phyloP scores from a whole-genome alignment of 1,140 invertebrate genomes.

The Dendrolimus punctatus region DNA sequence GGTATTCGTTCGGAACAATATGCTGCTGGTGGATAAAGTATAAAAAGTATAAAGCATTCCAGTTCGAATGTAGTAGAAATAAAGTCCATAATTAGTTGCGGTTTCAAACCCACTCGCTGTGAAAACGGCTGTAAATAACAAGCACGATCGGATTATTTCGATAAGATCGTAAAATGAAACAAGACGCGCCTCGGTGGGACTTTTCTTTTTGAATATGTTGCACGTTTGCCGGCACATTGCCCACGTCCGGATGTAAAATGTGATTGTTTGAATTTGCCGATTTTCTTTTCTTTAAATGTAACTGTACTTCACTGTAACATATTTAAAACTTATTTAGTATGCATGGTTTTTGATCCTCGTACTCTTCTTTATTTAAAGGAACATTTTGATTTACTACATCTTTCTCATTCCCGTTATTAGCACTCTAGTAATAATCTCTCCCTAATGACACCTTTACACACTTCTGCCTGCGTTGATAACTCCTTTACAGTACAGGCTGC shows the following conservation, averaged over 20 bases:
- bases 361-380: too few species aligned
- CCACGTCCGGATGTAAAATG: constrained; percentile 29
- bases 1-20: constrained; percentile 10
- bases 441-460: too few species aligned
- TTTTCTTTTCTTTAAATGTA: constrained; percentile 13
- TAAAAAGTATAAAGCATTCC: constrained; percentile 30
- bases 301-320: constrained; percentile 1
- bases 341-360: too few species aligned
- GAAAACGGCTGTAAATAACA: constrained; percentile 65
- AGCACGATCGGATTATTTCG: constrained; percentile 69
- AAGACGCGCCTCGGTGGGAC: constrained; percentile 51
- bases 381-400: too few species aligned
- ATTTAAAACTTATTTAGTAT: too few species aligned
- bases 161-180: constrained; percentile 70
- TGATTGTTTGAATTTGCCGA: constrained; percentile 25
- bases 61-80: constrained; percentile 25
- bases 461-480: too few species aligned
- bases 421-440: too few species aligned
- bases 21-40: constrained; percentile 18
- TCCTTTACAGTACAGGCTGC: too few species aligned
- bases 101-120: constrained; percentile 20
- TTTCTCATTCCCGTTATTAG: too few species aligned
- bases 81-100: constrained; percentile 43
- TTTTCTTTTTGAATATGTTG: constrained; percentile 59
- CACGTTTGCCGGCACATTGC: constrained; percentile 31